Percentiles rank a stretch among this genome's conserved stretches.
These are phyloP conservation scores for Pavo muticus DNA, from an alignment of 2,113 vertebrate species.

Conservation along the genomic window DNA sequence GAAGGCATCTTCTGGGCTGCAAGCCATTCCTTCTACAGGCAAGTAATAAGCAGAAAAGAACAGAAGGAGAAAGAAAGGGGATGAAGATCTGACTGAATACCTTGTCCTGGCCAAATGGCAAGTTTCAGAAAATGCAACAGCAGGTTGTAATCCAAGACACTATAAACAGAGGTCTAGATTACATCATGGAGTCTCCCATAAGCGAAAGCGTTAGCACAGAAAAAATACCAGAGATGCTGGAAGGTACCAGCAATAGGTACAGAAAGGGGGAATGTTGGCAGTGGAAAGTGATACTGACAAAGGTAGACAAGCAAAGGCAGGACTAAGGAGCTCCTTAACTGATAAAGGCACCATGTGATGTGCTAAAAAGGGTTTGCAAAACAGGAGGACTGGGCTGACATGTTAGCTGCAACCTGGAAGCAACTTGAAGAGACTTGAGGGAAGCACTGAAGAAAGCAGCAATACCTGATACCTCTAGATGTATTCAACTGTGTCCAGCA, in stretches of 20 bases:
- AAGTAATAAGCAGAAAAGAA: background rate
- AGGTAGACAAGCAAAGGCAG: background rate
- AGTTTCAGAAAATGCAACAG: constrained; percentile 8
- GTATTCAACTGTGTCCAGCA: background rate
- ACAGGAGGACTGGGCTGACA: background rate
- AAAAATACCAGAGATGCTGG: background rate
- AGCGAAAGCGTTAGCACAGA: background rate
- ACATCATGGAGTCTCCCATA: background rate
- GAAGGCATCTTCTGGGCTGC: background rate
- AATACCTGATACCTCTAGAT: rapidly evolving
- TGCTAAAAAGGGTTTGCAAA: constrained; percentile 11
- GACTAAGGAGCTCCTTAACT: constrained; percentile 5
- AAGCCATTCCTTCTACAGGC: background rate
- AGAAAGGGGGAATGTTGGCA: background rate
- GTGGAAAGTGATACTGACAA: background rate
- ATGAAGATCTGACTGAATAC: background rate
- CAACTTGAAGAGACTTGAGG: background rate
- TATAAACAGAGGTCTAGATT: background rate
- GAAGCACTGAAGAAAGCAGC: background rate
- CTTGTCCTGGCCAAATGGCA: background rate
- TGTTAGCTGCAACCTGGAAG: background rate
- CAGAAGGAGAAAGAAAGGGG: background rate
- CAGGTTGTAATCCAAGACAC: background rate
- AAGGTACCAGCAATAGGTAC: background rate
- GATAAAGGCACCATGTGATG: background rate